phyloP scores from a whole-genome alignment of 2,888 invertebrate species.

The Chymomyza procnemis region DNA sequence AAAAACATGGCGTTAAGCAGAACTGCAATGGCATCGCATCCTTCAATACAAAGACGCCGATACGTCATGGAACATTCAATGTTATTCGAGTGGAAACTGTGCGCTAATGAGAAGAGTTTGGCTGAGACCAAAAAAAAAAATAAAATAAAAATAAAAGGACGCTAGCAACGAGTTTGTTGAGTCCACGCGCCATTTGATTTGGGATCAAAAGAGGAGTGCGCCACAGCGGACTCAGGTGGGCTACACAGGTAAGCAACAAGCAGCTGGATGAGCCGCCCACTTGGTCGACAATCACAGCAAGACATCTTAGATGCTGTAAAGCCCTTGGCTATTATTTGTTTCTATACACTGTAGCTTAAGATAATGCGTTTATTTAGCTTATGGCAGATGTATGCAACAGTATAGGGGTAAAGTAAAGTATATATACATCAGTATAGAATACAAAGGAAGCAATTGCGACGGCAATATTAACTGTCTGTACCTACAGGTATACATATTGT shows the following conservation, averaged over 20 bases:
- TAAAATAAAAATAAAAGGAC: neutral
- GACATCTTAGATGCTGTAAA: conserved; percentile 29
- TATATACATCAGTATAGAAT: too few relatives aligned
- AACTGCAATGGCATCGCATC: conserved; percentile 22
- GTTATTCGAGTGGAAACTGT: conserved; percentile 70
- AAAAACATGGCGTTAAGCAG: conserved; percentile 18
- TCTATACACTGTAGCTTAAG: too few relatives aligned
- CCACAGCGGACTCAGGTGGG: conserved; percentile 14
- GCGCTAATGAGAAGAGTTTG: conserved; percentile 55
- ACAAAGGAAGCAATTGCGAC: too few relatives aligned
- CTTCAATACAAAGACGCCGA: conserved; percentile 24
- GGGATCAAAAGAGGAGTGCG: neutral
- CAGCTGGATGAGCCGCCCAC: conserved; percentile 12
- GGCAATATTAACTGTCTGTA: too few relatives aligned
- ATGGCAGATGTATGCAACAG: too few relatives aligned
- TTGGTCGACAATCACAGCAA: conserved; percentile 2
- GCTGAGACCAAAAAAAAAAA: conserved; percentile 2
- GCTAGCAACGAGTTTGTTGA: neutral
- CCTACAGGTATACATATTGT: too few relatives aligned
- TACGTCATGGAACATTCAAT: conserved; percentile 74
- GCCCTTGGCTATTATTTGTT: conserved; percentile 25
- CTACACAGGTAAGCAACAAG: neutral
- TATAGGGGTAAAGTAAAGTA: too few relatives aligned
- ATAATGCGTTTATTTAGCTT: too few relatives aligned
- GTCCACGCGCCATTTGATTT: neutral